Evolutionary conservation across 2,888 invertebrate genomes (phyloP).

Genomic region (Meta bourneti): DNA sequence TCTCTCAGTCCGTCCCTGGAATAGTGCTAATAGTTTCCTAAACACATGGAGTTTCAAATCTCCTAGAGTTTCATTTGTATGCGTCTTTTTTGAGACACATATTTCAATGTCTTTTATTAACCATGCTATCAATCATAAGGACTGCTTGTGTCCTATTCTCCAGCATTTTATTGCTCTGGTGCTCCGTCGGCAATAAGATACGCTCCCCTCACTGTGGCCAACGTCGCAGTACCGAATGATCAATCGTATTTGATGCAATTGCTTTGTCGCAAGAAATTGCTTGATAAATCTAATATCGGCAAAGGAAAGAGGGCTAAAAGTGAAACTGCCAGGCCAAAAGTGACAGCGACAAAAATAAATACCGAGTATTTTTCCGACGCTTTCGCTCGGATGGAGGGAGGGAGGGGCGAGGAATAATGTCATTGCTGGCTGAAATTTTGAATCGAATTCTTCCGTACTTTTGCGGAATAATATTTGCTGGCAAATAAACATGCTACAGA

Average conservation of each 20-base stretch:
- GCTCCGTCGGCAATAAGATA: background rate
- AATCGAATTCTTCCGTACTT: background rate
- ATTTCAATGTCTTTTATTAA: too few relatives aligned
- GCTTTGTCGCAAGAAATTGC: constrained; percentile 56
- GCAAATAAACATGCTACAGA: background rate
- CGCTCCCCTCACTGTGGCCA: background rate
- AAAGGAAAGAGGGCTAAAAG: constrained; percentile 14
- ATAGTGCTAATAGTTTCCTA: too few relatives aligned
- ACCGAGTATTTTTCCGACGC: background rate
- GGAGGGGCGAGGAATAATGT: background rate
- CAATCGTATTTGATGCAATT: constrained; percentile 46
- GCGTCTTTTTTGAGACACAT: too few relatives aligned
- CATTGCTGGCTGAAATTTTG: background rate
- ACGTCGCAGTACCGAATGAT: constrained; percentile 29
- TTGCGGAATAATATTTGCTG: background rate
- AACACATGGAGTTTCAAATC: too few relatives aligned
- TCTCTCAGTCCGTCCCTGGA: too few relatives aligned
- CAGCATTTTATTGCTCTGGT: too few relatives aligned
- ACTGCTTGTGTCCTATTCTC: too few relatives aligned
- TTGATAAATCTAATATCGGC: constrained; percentile 62
- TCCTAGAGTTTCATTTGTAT: too few relatives aligned
- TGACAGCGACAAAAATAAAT: background rate
- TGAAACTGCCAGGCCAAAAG: constrained; percentile 15
- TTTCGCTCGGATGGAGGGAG: background rate
- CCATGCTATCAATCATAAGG: too few relatives aligned